Percentiles rank a stretch among this genome's conserved stretches.
phyloP scores from a whole-genome alignment of 2,113 vertebrate species.

The Chionis minor region DNA sequence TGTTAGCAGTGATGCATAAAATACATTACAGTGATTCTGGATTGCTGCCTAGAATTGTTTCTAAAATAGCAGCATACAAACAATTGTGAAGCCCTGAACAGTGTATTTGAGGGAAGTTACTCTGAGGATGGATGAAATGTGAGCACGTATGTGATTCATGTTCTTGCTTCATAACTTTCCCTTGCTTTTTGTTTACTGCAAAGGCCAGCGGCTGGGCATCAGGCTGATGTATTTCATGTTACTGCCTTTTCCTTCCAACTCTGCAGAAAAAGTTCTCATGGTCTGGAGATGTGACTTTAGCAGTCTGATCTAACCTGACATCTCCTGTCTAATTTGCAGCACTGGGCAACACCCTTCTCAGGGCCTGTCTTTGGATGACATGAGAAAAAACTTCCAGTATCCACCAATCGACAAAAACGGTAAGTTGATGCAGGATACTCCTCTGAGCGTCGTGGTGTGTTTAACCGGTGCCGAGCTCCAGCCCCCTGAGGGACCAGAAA shows the following conservation, averaged over 20 bases:
- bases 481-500: neutral
- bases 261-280: neutral
- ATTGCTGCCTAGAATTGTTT: neutral
- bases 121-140: neutral
- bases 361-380: constrained; percentile 85
- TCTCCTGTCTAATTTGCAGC: constrained; percentile 65
- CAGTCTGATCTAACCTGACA: neutral
- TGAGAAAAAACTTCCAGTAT: constrained; percentile 84
- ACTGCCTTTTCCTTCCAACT: neutral
- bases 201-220: neutral
- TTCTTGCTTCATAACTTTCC: neutral
- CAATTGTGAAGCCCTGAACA: neutral
- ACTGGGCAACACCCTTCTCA: constrained; percentile 73
- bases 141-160: too few species aligned
- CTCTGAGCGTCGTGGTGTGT: too few species aligned
- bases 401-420: constrained; percentile 87
- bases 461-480: neutral
- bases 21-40: neutral
- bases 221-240: neutral
- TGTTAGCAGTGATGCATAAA: constrained; percentile 53
- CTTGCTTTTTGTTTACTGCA: neutral
- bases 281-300: neutral
- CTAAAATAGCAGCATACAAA: neutral
- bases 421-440: constrained; percentile 50
- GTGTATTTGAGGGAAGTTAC: neutral